Conservation (phyloP, 2,797 vertebrate genomes). For the Podargus strigoides region DNA sequence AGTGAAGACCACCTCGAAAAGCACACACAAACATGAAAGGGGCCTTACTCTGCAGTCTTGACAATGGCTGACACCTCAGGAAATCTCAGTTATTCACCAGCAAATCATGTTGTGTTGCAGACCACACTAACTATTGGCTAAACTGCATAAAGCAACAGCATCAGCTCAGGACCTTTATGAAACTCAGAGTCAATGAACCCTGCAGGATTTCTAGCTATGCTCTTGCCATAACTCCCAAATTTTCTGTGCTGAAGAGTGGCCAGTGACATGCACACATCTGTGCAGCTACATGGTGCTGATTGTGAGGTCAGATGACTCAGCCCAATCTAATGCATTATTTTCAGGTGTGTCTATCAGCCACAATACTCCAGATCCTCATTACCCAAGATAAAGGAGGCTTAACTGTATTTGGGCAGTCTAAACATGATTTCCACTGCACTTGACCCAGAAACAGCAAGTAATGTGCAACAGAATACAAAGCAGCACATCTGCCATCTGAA, state of each 20-base stretch:
- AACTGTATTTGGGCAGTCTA: not conserved
- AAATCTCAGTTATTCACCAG: not conserved
- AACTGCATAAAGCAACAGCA: not conserved
- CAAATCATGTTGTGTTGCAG: not conserved
- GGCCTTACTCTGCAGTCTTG: not conserved
- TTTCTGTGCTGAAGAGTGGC: not conserved
- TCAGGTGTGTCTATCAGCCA: not conserved
- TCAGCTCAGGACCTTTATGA: not conserved
- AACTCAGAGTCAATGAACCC: not conserved
- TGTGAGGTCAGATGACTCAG: not conserved
- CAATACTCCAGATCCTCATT: not conserved
- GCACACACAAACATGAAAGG: not conserved
- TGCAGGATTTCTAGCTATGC: not conserved
- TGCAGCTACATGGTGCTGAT: not conserved
- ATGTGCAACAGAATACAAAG: not conserved
- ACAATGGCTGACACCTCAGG: not conserved
- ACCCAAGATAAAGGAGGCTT: not conserved
- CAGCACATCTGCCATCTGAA: not conserved
- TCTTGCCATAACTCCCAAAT: not conserved
- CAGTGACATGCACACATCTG: rapidly evolving
- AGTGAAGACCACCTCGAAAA: not conserved
- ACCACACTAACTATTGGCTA: not conserved
- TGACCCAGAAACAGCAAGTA: not conserved
- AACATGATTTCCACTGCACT: not conserved
- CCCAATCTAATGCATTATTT: not conserved